Evolutionary conservation across 2,888 invertebrate genomes (phyloP).

Genomic region (Neoitamus cyanurus): DNA sequence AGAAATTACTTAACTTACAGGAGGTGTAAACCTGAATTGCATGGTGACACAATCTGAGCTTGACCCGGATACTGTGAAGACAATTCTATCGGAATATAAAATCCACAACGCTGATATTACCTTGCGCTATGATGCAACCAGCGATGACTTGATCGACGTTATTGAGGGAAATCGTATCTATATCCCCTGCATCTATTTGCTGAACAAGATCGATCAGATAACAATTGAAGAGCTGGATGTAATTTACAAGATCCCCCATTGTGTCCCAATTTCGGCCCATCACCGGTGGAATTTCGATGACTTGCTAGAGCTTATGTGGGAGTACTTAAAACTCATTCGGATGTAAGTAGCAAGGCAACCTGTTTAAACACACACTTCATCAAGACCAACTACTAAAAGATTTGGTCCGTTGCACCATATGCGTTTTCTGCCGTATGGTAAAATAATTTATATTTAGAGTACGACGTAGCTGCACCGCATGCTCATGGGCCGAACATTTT

Average conservation of each 20-base stretch:
- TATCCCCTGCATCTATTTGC: slow-evolving; percentile 97
- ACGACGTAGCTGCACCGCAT: no score
- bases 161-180: slow-evolving; percentile 99
- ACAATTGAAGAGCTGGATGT: slow-evolving; percentile 96
- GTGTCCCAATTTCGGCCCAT: slow-evolving; percentile 99
- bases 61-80: slow-evolving; percentile 93
- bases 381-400: neutral
- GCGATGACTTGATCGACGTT: slow-evolving; percentile 98
- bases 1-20: slow-evolving; percentile 35
- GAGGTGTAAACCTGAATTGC: slow-evolving; percentile 94
- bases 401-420: neutral
- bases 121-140: slow-evolving; percentile 91
- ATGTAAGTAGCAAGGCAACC: slow-evolving; percentile 83
- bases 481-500: no score
- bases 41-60: slow-evolving; percentile 94
- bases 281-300: slow-evolving; percentile 99
- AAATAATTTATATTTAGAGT: no score
- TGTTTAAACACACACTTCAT: no score
- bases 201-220: slow-evolving; percentile 99
- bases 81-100: slow-evolving; percentile 96
- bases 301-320: slow-evolving; percentile 97
- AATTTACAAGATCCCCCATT: slow-evolving; percentile 99
- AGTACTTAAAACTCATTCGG: slow-evolving; percentile 91
- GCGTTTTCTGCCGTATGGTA: no score
- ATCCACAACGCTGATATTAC: slow-evolving; percentile 99